These are phyloP conservation scores for Podiceps cristatus DNA, from an alignment of 2,113 vertebrate genomes.

Conservation along the genomic window DNA sequence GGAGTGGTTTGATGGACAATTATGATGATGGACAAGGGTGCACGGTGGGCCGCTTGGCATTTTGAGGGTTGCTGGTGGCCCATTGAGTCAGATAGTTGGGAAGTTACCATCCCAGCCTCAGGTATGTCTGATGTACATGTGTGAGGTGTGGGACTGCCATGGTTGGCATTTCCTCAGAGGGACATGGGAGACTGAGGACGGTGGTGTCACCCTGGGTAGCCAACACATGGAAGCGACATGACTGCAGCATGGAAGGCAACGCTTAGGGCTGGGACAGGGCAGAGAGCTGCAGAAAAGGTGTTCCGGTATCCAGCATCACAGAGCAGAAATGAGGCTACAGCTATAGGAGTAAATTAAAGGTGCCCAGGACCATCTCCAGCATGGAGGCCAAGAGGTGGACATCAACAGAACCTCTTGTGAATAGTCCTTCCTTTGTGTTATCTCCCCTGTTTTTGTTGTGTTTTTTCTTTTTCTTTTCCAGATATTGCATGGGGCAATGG, in stretches of 20 bases:
- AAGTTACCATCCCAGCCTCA: neutral
- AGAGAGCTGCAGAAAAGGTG: neutral
- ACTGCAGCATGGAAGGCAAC: neutral
- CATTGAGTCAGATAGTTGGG: neutral
- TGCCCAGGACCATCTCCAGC: neutral
- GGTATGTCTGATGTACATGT: neutral
- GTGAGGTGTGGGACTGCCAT: neutral
- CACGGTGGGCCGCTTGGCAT: fast-evolving
- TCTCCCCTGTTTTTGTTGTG: too few species aligned
- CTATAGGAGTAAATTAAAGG: neutral
- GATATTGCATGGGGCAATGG: neutral
- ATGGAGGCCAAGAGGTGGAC: neutral
- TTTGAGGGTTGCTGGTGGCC: neutral
- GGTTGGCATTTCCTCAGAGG: slow-evolving; percentile 30
- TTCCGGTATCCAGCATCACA: neutral
- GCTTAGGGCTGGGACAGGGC: neutral
- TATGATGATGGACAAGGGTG: neutral
- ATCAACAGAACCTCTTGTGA: neutral
- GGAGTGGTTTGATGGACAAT: neutral
- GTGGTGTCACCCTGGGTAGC: neutral
- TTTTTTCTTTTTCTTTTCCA: neutral
- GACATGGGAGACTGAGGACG: neutral
- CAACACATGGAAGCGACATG: neutral
- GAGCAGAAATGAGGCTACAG: neutral
- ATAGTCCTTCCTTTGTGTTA: neutral